Evolutionary conservation across 1,140 invertebrate genomes (phyloP).

Genomic region (Drosophila malerkotliana): DNA sequence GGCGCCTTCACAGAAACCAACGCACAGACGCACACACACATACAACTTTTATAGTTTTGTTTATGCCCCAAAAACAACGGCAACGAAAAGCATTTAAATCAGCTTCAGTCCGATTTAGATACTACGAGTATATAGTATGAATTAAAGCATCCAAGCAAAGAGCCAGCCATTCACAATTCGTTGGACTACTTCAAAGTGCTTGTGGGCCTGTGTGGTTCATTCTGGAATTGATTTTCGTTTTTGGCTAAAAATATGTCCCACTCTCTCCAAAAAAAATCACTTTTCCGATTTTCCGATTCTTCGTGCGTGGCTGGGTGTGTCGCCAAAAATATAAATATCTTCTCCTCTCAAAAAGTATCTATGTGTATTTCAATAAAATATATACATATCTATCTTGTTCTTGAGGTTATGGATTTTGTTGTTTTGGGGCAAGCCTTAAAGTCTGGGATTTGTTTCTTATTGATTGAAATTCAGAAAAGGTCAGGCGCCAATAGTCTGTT

Average conservation of each 20-base stretch:
- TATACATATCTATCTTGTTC: background rate
- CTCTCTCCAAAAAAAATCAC: slow-evolving; percentile 1
- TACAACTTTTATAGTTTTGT: slow-evolving; percentile 71
- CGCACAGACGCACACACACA: slow-evolving; percentile 11
- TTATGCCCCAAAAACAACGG: slow-evolving; percentile 66
- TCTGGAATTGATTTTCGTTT: slow-evolving; percentile 68
- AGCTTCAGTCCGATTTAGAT: slow-evolving; percentile 25
- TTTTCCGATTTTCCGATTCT: background rate
- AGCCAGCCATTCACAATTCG: slow-evolving; percentile 47
- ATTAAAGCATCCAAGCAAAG: slow-evolving; percentile 20
- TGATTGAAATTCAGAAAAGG: slow-evolving; percentile 36
- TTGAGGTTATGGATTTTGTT: background rate
- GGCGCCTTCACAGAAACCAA: slow-evolving; percentile 57
- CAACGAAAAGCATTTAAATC: slow-evolving; percentile 19
- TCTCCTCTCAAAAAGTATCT: slow-evolving; percentile 5
- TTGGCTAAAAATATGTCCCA: slow-evolving; percentile 61
- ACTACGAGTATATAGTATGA: slow-evolving; percentile 20
- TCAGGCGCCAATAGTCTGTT: slow-evolving; percentile 30
- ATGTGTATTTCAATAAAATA: slow-evolving; percentile 2
- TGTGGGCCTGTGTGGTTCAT: slow-evolving; percentile 8
- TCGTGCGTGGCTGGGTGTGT: slow-evolving; percentile 37
- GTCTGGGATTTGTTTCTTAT: slow-evolving; percentile 27
- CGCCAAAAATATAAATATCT: slow-evolving; percentile 55
- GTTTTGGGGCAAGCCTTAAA: background rate
- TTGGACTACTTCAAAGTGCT: slow-evolving; percentile 65